Percentiles rank a stretch among this genome's conserved stretches.
Evolutionary conservation across 1,140 invertebrate species (phyloP).

Genomic region (Drosophila kohkoa): DNA sequence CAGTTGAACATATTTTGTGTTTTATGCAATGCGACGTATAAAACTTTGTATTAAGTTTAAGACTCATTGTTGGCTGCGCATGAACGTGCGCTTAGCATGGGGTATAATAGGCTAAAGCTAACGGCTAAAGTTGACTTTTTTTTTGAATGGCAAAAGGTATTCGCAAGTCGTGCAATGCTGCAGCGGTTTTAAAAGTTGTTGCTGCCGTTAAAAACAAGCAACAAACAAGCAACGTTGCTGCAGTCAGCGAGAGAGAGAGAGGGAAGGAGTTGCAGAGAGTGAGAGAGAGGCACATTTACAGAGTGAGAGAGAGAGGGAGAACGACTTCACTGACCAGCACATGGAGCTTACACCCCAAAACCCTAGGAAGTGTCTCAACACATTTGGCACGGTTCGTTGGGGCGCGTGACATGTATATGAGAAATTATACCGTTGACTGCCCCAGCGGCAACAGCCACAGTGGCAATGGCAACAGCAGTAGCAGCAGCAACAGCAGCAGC

Average conservation of each 20-base stretch:
- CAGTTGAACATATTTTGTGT: constrained; percentile 65
- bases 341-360: not conserved
- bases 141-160: not conserved
- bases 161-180: not conserved
- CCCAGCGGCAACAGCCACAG: constrained; percentile 41
- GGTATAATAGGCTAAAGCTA: not conserved
- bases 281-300: not conserved
- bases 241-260: not conserved
- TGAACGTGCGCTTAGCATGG: not conserved
- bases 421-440: constrained; percentile 83
- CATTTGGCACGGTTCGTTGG: constrained; percentile 80
- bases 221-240: constrained; percentile 11
- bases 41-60: constrained; percentile 61
- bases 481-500: not conserved
- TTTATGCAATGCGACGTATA: constrained; percentile 72
- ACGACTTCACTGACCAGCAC: constrained; percentile 19
- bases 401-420: constrained; percentile 82
- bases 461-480: not conserved
- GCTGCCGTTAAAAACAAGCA: constrained; percentile 18
- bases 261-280: not conserved
- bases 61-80: constrained; percentile 13
- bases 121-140: not conserved
- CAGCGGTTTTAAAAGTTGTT: constrained; percentile 6
- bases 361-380: constrained; percentile 68
- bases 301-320: not conserved